These are phyloP conservation scores for Schrankia costaestrigalis DNA, from an alignment of 2,888 invertebrate genomes.

Conservation along the genomic window DNA sequence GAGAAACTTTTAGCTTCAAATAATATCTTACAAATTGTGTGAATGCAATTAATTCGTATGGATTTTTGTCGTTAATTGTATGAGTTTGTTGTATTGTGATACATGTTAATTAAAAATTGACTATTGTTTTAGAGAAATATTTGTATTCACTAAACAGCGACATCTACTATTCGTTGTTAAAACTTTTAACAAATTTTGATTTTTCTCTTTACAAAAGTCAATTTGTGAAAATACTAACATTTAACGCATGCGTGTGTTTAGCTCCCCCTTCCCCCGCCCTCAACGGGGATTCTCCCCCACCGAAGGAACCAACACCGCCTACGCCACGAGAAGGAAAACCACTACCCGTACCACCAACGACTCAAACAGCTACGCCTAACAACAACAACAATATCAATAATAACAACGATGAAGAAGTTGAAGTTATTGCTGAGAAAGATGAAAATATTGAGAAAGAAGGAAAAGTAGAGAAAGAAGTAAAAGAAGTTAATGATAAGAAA, in stretches of 20 bases:
- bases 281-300: conserved; percentile 35
- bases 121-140: conserved; percentile 1
- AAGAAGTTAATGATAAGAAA: conserved; percentile 78
- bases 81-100: conserved; percentile 13
- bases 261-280: conserved; percentile 49
- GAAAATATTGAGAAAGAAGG: conserved; percentile 11
- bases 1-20: conserved; percentile 9
- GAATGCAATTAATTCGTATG: conserved; percentile 6
- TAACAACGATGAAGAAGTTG: too few relatives aligned
- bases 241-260: conserved; percentile 40
- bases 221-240: conserved; percentile 3
- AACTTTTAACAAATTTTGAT: not conserved
- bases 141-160: not conserved
- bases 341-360: conserved; percentile 1
- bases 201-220: conserved; percentile 2
- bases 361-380: conserved; percentile 5
- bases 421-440: too few relatives aligned
- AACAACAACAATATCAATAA: conserved; percentile 23
- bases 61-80: conserved; percentile 8
- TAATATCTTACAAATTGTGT: conserved; percentile 3
- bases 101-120: conserved; percentile 2
- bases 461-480: conserved; percentile 36
- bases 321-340: conserved; percentile 22
- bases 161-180: not conserved
- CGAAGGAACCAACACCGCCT: conserved; percentile 14